phyloP scores from a whole-genome alignment of 2,888 invertebrate species.

The Euspilapteryx auroguttella region DNA sequence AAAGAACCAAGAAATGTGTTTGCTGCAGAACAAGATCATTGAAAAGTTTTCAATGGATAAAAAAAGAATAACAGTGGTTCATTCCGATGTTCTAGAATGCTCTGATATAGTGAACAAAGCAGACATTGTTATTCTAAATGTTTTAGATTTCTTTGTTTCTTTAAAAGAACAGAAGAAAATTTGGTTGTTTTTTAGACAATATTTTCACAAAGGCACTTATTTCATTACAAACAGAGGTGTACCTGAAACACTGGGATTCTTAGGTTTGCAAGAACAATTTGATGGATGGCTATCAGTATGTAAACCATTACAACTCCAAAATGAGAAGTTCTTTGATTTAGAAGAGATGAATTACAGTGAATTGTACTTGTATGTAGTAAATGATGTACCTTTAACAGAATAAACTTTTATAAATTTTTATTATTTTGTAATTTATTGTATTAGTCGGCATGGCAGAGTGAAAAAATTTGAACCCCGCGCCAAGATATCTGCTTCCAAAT shows the following conservation, averaged over 20 bases:
- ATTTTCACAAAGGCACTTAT: conserved; percentile 56
- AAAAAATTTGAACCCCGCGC: no score
- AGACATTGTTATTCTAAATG: conserved; percentile 68
- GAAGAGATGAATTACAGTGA: conserved; percentile 28
- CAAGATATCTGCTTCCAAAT: no score
- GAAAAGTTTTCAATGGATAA: conserved; percentile 49
- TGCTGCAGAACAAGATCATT: conserved; percentile 61
- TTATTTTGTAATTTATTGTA: no score
- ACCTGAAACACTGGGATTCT: conserved; percentile 42
- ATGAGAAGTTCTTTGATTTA: conserved; percentile 41
- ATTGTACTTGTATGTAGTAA: conserved; percentile 33
- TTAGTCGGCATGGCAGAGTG: no score
- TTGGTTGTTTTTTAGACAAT: conserved; percentile 62
- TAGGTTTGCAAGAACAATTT: conserved; percentile 48
- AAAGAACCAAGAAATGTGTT: conserved; percentile 67
- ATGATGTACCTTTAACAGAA: no score
- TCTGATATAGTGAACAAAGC: conserved; percentile 54
- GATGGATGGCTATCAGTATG: conserved; percentile 46
- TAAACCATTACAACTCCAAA: conserved; percentile 37
- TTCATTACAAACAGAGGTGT: conserved; percentile 64
- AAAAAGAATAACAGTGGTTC: conserved; percentile 53
- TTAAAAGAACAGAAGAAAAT: conserved; percentile 58
- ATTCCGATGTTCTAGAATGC: conserved; percentile 61
- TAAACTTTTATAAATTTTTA: conserved; percentile 55
- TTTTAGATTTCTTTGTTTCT: conserved; percentile 69